A percentile compares a stretch with the other conserved stretches of the same genome.
Evolutionary conservation across 2,888 invertebrate genomes (phyloP).

Genomic region (Meliscaeva auricollis): DNA sequence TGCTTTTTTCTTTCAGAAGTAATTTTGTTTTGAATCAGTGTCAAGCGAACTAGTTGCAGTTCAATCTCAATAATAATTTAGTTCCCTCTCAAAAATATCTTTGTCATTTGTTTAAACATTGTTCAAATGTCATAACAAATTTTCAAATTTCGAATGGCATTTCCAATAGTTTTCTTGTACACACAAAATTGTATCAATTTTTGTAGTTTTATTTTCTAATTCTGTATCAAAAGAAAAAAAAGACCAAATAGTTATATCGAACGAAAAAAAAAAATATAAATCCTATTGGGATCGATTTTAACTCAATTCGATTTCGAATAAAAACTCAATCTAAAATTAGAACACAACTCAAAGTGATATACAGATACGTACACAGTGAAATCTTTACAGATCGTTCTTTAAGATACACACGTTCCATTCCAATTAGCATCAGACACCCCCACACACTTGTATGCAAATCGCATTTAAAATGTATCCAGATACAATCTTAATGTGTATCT

Average conservation of each 20-base stretch:
- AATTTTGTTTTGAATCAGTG: conserved; percentile 49
- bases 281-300: conserved; percentile 59
- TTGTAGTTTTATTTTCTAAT: conserved; percentile 1
- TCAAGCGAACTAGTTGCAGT: conserved; percentile 34
- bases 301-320: conserved; percentile 61
- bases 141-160: conserved; percentile 42
- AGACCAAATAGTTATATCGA: neutral
- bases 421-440: conserved; percentile 64
- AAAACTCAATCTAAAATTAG: conserved; percentile 70
- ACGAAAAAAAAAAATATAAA: neutral
- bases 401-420: conserved; percentile 60
- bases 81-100: conserved; percentile 49
- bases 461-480: conserved; percentile 38
- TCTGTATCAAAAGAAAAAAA: conserved; percentile 4
- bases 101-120: conserved; percentile 48
- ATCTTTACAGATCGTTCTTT: conserved; percentile 34
- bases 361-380: conserved; percentile 13
- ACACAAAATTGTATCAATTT: too few species aligned
- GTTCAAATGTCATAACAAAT: conserved; percentile 56
- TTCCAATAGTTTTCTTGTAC: too few species aligned
- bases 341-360: conserved; percentile 64
- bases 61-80: conserved; percentile 34
- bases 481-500: conserved; percentile 40
- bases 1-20: neutral
- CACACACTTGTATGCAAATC: conserved; percentile 49